Evolutionary conservation across 2,113 vertebrate genomes (phyloP), one percentile per base, ranked within the genome.

Genomic region (Chaenogobius annularis): DNA sequence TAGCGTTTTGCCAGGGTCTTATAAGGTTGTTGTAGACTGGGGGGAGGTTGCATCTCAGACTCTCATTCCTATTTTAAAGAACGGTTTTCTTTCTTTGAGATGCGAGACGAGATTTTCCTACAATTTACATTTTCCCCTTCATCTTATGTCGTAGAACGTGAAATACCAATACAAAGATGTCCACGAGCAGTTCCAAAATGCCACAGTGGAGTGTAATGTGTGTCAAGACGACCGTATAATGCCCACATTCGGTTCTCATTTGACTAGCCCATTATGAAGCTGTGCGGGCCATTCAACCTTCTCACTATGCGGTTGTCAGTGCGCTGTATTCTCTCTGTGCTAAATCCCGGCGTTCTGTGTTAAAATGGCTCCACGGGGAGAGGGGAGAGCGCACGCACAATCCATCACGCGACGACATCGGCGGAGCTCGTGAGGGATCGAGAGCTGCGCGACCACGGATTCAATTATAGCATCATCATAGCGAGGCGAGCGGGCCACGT

Each of bases 401-500:
- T 52, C 50, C 50, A 52, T 52, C 50, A 52, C 50, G 19, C 10
- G 50, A 17, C 50, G 50, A 52, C 50, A 52, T n/a, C 50, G n/a
- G 50, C 50, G 50, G 17, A n/a, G 50, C 50, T n/a, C 7, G 44
- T 46, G 44, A 46, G 44, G 1, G 44, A 46, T 9, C 7, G 10
- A 40, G 50, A 9, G n/a, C 50, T 17, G 17, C 50, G 17, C 6
- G 5, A n/a, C 50, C n/a, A 17, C 17, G 17, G 19, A 19, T 52
- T 52, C 50, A 52, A 52, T 52, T 52, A 52, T n/a, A n/a, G 50
- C 50, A n/a, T 52, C 50, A 52, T 52, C 50, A 52, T 52, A 17
- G 50, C 19, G 50, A 46, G 44, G 44, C 12, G 50, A 8, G 17
- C 17, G 17, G 50, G 50, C 50, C 50, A 19, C 48, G 17, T 5